These are phyloP conservation scores for Cephus spinipes DNA, from an alignment of 2,888 invertebrate genomes.

Conservation along the genomic window DNA sequence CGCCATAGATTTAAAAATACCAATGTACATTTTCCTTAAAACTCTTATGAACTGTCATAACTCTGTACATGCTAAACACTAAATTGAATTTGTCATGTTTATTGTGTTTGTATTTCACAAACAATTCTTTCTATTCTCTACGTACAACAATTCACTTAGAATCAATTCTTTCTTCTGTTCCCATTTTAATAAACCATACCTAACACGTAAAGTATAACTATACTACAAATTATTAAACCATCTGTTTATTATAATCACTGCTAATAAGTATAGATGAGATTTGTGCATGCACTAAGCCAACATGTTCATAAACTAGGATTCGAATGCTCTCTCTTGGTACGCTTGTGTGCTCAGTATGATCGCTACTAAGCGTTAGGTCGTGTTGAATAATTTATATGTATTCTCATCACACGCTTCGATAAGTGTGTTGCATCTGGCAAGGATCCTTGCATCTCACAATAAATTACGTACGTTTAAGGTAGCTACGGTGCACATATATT, in stretches of 20 bases:
- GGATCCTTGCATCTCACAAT: background rate
- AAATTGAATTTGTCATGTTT: background rate
- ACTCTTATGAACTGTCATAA: background rate
- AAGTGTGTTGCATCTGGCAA: slow-evolving; percentile 5
- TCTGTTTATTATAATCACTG: background rate
- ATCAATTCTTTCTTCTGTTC: background rate
- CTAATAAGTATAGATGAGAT: background rate
- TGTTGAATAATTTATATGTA: slow-evolving; percentile 4
- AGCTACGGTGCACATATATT: background rate
- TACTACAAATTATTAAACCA: background rate
- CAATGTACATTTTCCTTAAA: background rate
- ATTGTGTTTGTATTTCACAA: background rate
- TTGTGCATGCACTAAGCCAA: background rate
- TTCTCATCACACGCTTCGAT: background rate
- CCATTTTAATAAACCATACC: background rate
- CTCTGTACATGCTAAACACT: background rate
- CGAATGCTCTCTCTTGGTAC: background rate
- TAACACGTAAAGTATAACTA: background rate
- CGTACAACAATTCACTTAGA: background rate
- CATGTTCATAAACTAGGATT: background rate
- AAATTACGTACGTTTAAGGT: background rate
- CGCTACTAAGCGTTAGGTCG: background rate
- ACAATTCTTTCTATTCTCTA: background rate
- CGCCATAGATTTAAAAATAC: background rate
- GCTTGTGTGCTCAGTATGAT: background rate